Conservation (phyloP, 2,888 invertebrate genomes). For the Drosophila engyochracea region DNA sequence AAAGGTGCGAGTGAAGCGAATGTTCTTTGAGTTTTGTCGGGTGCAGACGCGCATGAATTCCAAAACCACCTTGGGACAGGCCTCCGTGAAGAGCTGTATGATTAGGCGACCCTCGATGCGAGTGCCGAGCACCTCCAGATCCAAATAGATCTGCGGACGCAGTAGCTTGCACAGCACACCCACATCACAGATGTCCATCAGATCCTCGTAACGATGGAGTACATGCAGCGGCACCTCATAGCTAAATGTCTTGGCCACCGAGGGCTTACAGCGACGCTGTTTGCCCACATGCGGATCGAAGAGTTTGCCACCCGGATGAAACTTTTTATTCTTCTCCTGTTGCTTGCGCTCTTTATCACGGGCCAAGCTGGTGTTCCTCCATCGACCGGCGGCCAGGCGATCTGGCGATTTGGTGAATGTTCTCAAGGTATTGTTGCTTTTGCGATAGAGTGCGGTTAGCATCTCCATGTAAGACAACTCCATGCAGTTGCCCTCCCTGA, state of each 20-base stretch:
- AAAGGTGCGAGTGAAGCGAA: conserved; percentile 73
- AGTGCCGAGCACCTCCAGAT: conserved; percentile 65
- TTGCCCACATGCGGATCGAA: conserved; percentile 59
- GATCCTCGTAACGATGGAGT: conserved; percentile 73
- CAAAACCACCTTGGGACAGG: conserved; percentile 81
- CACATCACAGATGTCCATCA: conserved; percentile 65
- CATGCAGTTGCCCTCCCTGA: conserved; percentile 59
- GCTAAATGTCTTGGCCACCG: conserved; percentile 42
- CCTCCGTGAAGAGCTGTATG: conserved; percentile 82
- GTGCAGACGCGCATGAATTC: conserved; percentile 80
- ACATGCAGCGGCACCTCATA: conserved; percentile 73
- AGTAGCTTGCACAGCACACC: conserved; percentile 69
- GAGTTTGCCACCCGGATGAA: conserved; percentile 57
- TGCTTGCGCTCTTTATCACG: conserved; percentile 60
- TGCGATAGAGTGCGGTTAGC: conserved; percentile 69
- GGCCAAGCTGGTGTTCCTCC: conserved; percentile 57
- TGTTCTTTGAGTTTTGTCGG: conserved; percentile 28
- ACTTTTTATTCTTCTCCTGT: conserved; percentile 55
- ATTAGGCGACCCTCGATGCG: conserved; percentile 72
- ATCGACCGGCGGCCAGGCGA: conserved; percentile 66
- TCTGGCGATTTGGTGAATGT: conserved; percentile 70
- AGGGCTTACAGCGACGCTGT: conserved; percentile 19
- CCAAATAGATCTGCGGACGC: conserved; percentile 81
- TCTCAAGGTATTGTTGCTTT: conserved; percentile 55
- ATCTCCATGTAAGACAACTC: conserved; percentile 76